These are phyloP conservation scores for Lonchura striata DNA, from an alignment of 2,113 vertebrate genomes.

Conservation along the genomic window DNA sequence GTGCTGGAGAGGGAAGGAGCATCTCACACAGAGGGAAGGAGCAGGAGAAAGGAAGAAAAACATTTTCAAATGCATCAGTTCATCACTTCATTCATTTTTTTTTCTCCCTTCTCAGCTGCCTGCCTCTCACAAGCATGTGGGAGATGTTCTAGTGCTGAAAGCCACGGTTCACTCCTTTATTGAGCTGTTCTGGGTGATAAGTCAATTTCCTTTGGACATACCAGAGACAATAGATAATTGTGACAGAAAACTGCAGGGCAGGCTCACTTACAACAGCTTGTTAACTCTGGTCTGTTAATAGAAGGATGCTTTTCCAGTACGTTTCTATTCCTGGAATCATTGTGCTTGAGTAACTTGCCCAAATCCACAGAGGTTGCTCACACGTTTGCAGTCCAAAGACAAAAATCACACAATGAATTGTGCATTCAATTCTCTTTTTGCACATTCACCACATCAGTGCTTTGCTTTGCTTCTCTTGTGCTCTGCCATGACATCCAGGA, in stretches of 20 bases:
- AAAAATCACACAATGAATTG: background rate
- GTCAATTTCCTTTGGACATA: slow-evolving; percentile 26
- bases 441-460: background rate
- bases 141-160: slow-evolving; percentile 48
- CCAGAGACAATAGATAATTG: slow-evolving; percentile 14
- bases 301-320: background rate
- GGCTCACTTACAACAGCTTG: background rate
- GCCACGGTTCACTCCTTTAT: background rate
- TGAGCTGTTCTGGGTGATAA: background rate
- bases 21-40: background rate
- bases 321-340: background rate
- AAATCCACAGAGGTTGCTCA: background rate
- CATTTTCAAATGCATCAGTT: background rate
- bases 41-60: background rate
- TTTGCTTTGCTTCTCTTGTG: background rate
- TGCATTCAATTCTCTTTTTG: background rate
- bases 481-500: background rate
- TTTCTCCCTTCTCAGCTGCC: background rate
- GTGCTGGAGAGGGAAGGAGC: background rate
- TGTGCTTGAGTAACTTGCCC: background rate
- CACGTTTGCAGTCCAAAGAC: background rate
- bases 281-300: background rate
- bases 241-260: background rate
- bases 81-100: background rate
- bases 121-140: slow-evolving; percentile 27